These are phyloP conservation scores for Harpalus rufipes DNA, from an alignment of 2,888 invertebrate species.

Conservation along the genomic window DNA sequence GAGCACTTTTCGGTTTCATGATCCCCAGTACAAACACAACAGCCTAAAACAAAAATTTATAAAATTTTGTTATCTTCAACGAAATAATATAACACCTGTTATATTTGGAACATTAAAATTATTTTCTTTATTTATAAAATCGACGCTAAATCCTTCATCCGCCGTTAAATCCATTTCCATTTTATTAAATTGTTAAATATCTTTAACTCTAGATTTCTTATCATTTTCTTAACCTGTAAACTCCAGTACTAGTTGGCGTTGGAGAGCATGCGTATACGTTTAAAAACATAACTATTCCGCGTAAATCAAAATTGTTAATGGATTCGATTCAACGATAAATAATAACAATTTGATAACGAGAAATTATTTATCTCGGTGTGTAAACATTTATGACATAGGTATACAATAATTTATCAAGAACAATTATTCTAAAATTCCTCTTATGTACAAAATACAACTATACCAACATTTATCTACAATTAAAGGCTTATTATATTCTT, in stretches of 20 bases:
- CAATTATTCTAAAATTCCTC: constrained; percentile 37
- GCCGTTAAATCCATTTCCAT: constrained; percentile 36
- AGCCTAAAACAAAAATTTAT: constrained; percentile 72
- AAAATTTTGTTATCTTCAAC: background rate
- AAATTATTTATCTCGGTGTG: constrained; percentile 33
- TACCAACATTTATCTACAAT: constrained; percentile 57
- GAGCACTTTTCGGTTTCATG: constrained; percentile 78
- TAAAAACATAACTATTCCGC: background rate
- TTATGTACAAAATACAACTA: constrained; percentile 62
- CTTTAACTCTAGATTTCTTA: background rate
- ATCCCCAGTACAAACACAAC: constrained; percentile 79
- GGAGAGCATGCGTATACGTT: background rate
- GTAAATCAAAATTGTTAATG: background rate
- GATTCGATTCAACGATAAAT: constrained; percentile 20
- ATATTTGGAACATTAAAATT: constrained; percentile 18
- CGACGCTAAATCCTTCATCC: constrained; percentile 30
- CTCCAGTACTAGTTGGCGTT: too few species aligned
- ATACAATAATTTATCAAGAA: constrained; percentile 55
- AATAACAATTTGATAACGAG: constrained; percentile 11
- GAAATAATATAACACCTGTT: constrained; percentile 33
- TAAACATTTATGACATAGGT: constrained; percentile 55
- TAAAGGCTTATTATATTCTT: constrained; percentile 46
- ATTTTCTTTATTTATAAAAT: constrained; percentile 37
- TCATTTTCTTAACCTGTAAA: constrained; percentile 19
- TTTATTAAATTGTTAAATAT: constrained; percentile 3